Evolutionary conservation across 2,888 invertebrate species (phyloP), one percentile per base, ranked within the genome.

Genomic region (Xylota segnis): DNA sequence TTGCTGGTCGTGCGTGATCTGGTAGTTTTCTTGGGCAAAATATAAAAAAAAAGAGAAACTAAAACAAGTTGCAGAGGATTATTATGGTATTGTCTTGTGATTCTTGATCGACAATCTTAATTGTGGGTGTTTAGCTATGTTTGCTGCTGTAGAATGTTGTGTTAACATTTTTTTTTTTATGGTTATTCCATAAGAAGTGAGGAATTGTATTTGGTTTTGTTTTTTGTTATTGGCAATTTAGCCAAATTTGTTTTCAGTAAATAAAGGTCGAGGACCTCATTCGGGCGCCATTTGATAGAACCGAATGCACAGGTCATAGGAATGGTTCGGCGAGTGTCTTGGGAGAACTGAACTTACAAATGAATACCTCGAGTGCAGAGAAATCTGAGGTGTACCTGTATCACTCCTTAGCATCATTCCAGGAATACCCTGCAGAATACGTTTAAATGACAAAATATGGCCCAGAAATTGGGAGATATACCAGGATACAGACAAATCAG

Each of bases 1-100:
- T 74, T 37, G 54, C 18, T 61, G 37, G 63, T 63, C 47, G 54
- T 70, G 63, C 58, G 66, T 70, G 74, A 56, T 61, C 50, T 68
- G 27, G 34, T 65, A 75, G 18, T 68, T 74, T 37, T 52, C 43
- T 45, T 54, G 34, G n/a, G 40, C 23, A 27, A 32, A 18, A 9
- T n/a, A 7, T 52, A 29, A 3, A 23, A 7, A 61, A 29, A 3
- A 23, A 23, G 23, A 23, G 23, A 23, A 23, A 23, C n/a, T 4
- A n/a, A 54, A 34, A 12, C 45, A 47, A 32, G 47, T 47, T 65
- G 65, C 9, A 23, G n/a, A 18, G 18, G 34, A 58, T 58, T 58
- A 37, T 65, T 65, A 65, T 65, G 59, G 59, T 59, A 59, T 59
- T 71, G 71, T 47, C 47, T 59, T 50, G 45, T 16, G 18, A 43